Base-by-base conservation (phyloP, 2,797 vertebrate species). In the Enoplosus armatus region DNA sequence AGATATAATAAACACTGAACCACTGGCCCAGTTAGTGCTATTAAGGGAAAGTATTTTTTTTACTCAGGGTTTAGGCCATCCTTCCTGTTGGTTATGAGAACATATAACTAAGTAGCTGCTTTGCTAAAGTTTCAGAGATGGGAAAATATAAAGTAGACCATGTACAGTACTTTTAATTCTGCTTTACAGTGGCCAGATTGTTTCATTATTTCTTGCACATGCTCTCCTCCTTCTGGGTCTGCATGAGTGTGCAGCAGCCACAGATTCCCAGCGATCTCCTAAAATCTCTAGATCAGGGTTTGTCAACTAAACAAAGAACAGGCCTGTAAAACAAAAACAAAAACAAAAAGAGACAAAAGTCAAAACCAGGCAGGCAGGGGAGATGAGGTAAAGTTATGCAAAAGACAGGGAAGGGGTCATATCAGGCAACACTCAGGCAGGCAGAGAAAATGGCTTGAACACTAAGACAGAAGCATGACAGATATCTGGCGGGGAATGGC, bases 11-110 rank as follows among this genome's bases (percentile, higher is more conserved):
- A 72, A 81, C 69, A 55, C 31, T 72, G 43, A 89, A 83, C 68
- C 55, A 60, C 56, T 79, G 75, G 72, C 85, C 84, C 83, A 84
- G 84, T 84, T 83, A 75, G 24, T 79, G 72, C 73, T 84, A 87
- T 80, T 83, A 81, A 65, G 60, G 48, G 58, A 45, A 60, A 61
- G 56, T 50, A 2, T 29, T 59, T 35, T 45, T 73, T 82, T 70
- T 22, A 76, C 37, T 16, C 3, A 65, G 48, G 24, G 24, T 75
- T 77, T 82, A 63, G 47, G 59, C 66, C 12, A 62, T 78, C 14
- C 5, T 51, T 72, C 14, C 50, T 60, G 63, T 68, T 54, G n/a
- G 37, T 78, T 55, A 20, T 80, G 47, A 73, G 24, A 56, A 55
- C 20, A 35, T 26, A 6, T 66, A 54, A 71, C 22, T 61, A 71